A percentile compares a stretch with the other conserved stretches of the same genome.
phyloP scores from a whole-genome alignment of 2,797 vertebrate species.

The Spheniscus humboldti region DNA sequence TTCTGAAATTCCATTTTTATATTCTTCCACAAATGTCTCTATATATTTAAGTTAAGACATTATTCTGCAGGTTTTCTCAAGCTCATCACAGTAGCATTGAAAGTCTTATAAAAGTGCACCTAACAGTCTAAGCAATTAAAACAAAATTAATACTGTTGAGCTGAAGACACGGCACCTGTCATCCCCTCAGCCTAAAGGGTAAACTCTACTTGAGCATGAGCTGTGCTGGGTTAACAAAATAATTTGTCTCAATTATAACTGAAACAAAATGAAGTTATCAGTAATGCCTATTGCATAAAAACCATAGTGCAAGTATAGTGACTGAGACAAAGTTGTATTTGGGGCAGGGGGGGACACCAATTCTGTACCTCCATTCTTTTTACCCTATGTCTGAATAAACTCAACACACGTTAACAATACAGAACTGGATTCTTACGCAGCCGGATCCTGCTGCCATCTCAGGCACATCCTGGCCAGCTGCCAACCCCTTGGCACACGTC shows the following conservation, averaged over 20 bases:
- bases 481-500: background rate
- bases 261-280: background rate
- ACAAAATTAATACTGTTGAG: background rate
- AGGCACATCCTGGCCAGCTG: background rate
- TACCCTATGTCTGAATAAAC: background rate
- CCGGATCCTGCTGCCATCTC: background rate
- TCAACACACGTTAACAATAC: background rate
- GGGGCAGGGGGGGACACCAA: accelerated
- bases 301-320: accelerated
- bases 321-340: background rate
- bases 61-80: background rate
- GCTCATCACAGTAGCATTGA: background rate
- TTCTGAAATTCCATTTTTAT: background rate
- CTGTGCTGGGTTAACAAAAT: background rate
- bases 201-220: background rate
- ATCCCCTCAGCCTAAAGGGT: background rate
- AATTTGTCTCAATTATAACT: too few relatives aligned
- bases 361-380: background rate
- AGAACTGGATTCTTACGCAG: background rate
- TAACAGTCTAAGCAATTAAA: background rate
- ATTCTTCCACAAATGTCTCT: background rate
- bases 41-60: background rate
- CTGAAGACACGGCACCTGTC: background rate
- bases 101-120: background rate
- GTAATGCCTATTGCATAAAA: background rate